Percentiles rank a stretch among this genome's conserved stretches.
Conservation (phyloP, 1,140 invertebrate genomes). For the Drosophila arizonae region DNA sequence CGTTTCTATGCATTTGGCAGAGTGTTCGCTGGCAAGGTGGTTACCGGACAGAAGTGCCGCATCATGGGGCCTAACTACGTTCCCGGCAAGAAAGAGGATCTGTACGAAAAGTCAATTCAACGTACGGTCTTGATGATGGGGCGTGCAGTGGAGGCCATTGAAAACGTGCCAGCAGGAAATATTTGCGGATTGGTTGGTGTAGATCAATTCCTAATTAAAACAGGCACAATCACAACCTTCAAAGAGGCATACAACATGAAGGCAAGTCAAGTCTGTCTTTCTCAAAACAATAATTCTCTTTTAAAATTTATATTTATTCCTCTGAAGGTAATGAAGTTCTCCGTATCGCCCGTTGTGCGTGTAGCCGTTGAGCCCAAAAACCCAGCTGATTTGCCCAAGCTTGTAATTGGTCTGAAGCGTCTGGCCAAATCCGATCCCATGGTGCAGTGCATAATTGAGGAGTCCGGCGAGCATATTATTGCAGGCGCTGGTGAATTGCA, state of each 20-base stretch:
- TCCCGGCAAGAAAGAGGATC: constrained; percentile 99
- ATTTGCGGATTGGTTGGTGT: constrained; percentile 99
- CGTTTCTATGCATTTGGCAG: constrained; percentile 99
- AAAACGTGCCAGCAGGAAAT: constrained; percentile 99
- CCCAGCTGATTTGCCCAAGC: constrained; percentile 98
- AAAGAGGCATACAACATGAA: constrained; percentile 99
- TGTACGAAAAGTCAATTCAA: constrained; percentile 99
- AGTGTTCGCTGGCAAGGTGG: constrained; percentile 97
- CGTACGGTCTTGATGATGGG: constrained; percentile 99
- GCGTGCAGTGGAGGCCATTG: constrained; percentile 98
- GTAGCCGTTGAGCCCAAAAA: constrained; percentile 99
- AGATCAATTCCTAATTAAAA: constrained; percentile 99
- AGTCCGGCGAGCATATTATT: constrained; percentile 99
- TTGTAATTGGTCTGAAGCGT: constrained; percentile 98
- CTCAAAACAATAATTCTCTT: not conserved
- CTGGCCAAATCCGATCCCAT: constrained; percentile 99
- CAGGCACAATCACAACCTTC: constrained; percentile 98
- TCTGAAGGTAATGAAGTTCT: constrained; percentile 96
- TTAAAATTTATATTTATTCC: not conserved
- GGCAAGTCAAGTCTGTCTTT: constrained; percentile 55
- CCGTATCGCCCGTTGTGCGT: constrained; percentile 98
- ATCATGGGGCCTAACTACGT: constrained; percentile 99
- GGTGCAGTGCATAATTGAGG: constrained; percentile 99
- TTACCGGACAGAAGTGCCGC: constrained; percentile 96
- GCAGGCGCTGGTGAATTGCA: constrained; percentile 99